A percentile compares a stretch with the other conserved stretches of the same genome.
These are phyloP conservation scores for Drosophila cognata DNA, from an alignment of 2,888 invertebrate species.

Conservation along the genomic window DNA sequence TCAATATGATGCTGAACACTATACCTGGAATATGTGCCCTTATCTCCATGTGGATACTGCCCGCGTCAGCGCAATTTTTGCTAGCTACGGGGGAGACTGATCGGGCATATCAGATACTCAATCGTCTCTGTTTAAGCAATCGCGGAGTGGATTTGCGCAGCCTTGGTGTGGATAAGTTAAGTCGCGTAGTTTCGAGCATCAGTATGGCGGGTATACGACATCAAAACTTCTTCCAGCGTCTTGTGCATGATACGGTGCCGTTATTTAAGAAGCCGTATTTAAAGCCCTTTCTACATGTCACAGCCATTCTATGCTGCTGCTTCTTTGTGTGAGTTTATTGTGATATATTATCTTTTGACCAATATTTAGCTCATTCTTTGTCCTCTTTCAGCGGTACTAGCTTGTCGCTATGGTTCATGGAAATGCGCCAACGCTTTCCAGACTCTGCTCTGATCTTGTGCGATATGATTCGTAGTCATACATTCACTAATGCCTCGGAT, in stretches of 20 bases:
- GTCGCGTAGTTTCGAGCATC: neutral
- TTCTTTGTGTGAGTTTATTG: constrained; percentile 32
- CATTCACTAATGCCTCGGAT: neutral
- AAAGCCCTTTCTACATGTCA: neutral
- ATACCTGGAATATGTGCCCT: constrained; percentile 21
- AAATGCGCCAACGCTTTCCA: constrained; percentile 2
- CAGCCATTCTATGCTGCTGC: constrained; percentile 4
- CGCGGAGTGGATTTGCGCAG: constrained; percentile 25
- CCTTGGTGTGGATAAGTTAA: constrained; percentile 29
- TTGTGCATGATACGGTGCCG: constrained; percentile 14
- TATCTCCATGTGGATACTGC: constrained; percentile 6
- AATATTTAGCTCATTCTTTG: neutral
- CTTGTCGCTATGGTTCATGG: constrained; percentile 19
- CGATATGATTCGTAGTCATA: constrained; percentile 7
- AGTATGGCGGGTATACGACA: accelerated
- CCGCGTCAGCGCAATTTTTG: constrained; percentile 51
- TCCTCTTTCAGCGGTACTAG: constrained; percentile 28
- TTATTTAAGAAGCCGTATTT: constrained; percentile 20
- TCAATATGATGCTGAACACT: constrained; percentile 11
- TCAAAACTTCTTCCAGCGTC: neutral
- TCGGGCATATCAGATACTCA: constrained; percentile 29
- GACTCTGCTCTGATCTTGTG: constrained; percentile 1
- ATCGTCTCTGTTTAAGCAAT: constrained; percentile 38
- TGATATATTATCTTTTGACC: neutral
- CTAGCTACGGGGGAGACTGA: constrained; percentile 8